Percentiles rank a stretch among this genome's conserved stretches.
phyloP scores from a whole-genome alignment of 2,888 invertebrate genomes.

The Aphrophora alni region DNA sequence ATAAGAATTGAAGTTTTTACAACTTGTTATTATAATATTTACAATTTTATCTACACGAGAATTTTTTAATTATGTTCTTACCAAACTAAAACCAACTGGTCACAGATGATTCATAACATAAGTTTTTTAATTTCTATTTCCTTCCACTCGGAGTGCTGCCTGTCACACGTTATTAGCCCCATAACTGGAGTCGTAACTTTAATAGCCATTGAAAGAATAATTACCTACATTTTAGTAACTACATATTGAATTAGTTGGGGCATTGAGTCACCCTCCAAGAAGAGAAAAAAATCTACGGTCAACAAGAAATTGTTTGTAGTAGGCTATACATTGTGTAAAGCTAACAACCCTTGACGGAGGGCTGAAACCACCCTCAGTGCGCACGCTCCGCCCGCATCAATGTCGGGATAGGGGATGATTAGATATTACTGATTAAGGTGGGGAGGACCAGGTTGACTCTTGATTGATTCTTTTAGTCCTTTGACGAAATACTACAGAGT shows the following conservation, averaged over 20 bases:
- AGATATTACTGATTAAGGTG: neutral
- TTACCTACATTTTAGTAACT: neutral
- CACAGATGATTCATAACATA: neutral
- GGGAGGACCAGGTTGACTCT: neutral
- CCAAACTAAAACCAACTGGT: too few relatives aligned
- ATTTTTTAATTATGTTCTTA: too few relatives aligned
- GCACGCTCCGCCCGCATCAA: conserved; percentile 5
- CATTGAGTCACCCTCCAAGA: neutral
- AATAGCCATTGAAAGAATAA: neutral
- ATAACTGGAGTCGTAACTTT: too few relatives aligned
- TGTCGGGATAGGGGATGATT: conserved; percentile 6
- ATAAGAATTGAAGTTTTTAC: too few relatives aligned
- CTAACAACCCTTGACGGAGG: neutral
- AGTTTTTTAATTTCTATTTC: neutral
- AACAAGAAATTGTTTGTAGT: neutral
- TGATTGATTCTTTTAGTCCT: too few relatives aligned
- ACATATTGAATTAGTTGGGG: neutral
- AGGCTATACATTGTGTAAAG: neutral
- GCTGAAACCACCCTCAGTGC: neutral
- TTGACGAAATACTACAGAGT: too few relatives aligned
- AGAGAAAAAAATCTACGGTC: neutral
- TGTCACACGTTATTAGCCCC: neutral
- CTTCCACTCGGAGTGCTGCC: neutral
- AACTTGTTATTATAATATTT: too few relatives aligned
- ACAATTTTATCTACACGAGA: too few relatives aligned